These are phyloP conservation scores for Maniola hyperantus DNA, from an alignment of 2,888 invertebrate genomes.

Conservation along the genomic window DNA sequence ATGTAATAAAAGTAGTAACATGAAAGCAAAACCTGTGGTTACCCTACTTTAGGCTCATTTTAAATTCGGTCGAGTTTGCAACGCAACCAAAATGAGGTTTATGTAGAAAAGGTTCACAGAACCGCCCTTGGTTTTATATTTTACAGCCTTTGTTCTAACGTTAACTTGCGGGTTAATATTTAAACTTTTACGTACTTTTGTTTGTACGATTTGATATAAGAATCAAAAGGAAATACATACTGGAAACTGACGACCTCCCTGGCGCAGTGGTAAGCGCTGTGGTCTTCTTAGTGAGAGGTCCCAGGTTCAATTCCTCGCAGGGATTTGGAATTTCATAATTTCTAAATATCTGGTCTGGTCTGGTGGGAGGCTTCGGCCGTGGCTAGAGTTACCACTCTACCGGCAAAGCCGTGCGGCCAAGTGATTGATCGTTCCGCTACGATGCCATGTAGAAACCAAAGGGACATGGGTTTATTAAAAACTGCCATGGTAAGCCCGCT, in stretches of 20 bases:
- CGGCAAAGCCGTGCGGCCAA: too few relatives aligned
- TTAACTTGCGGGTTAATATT: constrained; percentile 20
- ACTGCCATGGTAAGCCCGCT: neutral
- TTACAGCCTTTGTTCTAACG: constrained; percentile 27
- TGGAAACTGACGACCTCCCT: too few relatives aligned
- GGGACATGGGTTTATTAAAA: neutral
- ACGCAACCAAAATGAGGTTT: constrained; percentile 30
- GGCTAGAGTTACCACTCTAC: too few relatives aligned
- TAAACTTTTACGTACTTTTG: constrained; percentile 16
- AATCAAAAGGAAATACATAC: too few relatives aligned
- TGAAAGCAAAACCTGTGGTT: neutral
- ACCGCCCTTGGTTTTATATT: constrained; percentile 30
- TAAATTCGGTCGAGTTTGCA: constrained; percentile 35
- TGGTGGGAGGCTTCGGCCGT: too few relatives aligned
- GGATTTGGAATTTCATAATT: too few relatives aligned
- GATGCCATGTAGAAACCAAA: neutral
- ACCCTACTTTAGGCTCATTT: constrained; percentile 31
- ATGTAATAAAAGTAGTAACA: neutral
- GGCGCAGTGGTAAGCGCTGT: too few relatives aligned
- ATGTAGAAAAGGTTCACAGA: constrained; percentile 28
- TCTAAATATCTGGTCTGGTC: too few relatives aligned
- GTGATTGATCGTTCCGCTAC: too few relatives aligned
- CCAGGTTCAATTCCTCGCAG: too few relatives aligned
- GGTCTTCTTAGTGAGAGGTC: too few relatives aligned
- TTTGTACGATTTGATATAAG: neutral